phyloP scores from a whole-genome alignment of 2,113 vertebrate genomes.

The Bombycilla garrulus region DNA sequence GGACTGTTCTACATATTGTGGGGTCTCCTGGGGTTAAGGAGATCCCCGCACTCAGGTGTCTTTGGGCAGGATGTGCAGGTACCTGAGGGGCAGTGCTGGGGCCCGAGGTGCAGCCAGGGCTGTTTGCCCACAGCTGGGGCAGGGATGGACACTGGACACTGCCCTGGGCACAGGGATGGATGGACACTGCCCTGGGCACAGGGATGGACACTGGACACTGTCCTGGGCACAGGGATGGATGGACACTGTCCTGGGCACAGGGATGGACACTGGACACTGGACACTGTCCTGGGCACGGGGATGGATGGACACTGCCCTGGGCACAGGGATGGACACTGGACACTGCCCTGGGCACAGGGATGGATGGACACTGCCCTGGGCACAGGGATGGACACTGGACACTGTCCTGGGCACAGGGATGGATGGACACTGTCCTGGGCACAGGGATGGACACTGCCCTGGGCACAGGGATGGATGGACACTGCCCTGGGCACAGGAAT shows the following conservation, averaged over 20 bases:
- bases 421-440: background rate
- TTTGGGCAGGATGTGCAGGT: background rate
- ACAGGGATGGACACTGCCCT: background rate
- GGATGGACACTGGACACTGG: too few species aligned
- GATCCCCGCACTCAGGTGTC: too few species aligned
- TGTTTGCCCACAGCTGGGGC: background rate
- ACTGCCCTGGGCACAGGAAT: background rate
- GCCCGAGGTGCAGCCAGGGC: background rate
- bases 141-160: background rate
- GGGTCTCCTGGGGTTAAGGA: too few species aligned
- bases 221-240: background rate
- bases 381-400: background rate
- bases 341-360: background rate
- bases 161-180: background rate
- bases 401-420: too few species aligned
- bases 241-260: background rate
- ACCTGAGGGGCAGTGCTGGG: background rate
- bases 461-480: too few species aligned
- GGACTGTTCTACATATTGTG: too few species aligned
- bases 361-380: background rate
- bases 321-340: background rate
- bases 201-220: too few species aligned
- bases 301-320: too few species aligned
- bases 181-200: background rate
- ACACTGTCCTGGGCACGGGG: too few species aligned